Evolutionary conservation across 2,797 vertebrate genomes (phyloP).

Genomic region (Cynodonichthys magdalenae): DNA sequence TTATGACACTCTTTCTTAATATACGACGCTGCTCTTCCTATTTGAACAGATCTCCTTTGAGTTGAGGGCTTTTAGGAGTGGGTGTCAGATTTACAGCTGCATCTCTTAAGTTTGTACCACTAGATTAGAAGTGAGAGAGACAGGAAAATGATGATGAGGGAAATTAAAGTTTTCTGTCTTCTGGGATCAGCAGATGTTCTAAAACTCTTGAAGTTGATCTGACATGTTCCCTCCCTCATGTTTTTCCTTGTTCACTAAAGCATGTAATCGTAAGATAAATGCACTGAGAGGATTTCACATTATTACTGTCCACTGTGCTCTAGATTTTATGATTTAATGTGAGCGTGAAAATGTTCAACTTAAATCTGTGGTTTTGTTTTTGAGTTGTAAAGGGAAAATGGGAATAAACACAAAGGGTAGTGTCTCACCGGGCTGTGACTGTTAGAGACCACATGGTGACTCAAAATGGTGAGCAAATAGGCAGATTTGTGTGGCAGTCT

Average conservation of each 20-base stretch:
- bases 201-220: conserved; percentile 25
- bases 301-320: background rate
- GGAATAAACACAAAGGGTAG: background rate
- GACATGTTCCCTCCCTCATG: conserved; percentile 40
- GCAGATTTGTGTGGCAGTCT: no score
- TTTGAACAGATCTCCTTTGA: conserved; percentile 24
- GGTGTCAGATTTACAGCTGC: conserved; percentile 58
- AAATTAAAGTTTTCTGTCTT: conserved; percentile 32
- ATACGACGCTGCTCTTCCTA: conserved; percentile 61
- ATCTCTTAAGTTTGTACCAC: conserved; percentile 7
- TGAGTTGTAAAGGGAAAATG: background rate
- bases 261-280: conserved; percentile 41
- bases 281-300: conserved; percentile 6
- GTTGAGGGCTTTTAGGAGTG: conserved; percentile 39
- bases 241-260: conserved; percentile 33
- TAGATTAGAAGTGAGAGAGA: conserved; percentile 29
- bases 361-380: conserved; percentile 9
- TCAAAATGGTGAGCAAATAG: no score
- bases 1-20: conserved; percentile 66
- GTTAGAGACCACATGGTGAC: no score
- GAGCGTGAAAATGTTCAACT: conserved; percentile 19
- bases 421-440: no score
- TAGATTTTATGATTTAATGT: conserved; percentile 17
- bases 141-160: conserved; percentile 36
- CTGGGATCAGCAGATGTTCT: conserved; percentile 66